Base-by-base conservation (phyloP, 2,113 vertebrate species). In the Baryphthengus martii region DNA sequence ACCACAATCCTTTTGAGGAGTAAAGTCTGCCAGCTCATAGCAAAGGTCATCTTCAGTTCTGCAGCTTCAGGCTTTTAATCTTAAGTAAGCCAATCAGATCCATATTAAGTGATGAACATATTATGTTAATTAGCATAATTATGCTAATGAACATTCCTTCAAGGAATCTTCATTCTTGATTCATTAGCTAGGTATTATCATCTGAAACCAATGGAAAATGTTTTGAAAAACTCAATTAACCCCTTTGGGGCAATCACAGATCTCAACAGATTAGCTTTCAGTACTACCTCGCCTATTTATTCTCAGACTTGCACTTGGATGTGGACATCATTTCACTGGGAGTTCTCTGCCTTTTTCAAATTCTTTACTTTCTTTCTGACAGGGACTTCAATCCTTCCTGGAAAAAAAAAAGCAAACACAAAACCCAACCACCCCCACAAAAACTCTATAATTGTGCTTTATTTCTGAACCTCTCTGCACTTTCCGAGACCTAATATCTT, bases 71-170 rank as follows among this genome's bases (percentile, higher is more conserved):
- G 80, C 50, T 92, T 96, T 94, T 83, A 74, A 92, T 88, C 67
- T 35, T 40, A 91, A 88, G 3, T 24, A 86, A 95, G 28, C 67
- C 88, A 96, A 95, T 95, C 79, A 92, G 50, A 89, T 74, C 44
- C 31, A 52, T 65, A 76, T 33, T 66, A 90, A 94, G 50, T 67
- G 63, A 95, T 85, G 62, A 95, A 77, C 29, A 61, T 35, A 67
- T 73, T 90, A 93, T 97, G 80, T 77, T 88, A 91, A 94, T 92
- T 40, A 96, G 50, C 31, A 83, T 77, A 94, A 92, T 96, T 93
- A 94, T 92, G 90, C 28, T 96, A 94, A 93, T 70, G 62, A 93
- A 85, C 4, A 72, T 90, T 61, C 68, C 76, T 97, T 95, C 58
- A 70, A 94, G 79, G 88, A 93, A 89, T 92, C 76, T 35, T 93